Evolutionary conservation across 1,140 invertebrate species (phyloP), one percentile per base, ranked within the genome.

Genomic region (Eubasilissa regina): DNA sequence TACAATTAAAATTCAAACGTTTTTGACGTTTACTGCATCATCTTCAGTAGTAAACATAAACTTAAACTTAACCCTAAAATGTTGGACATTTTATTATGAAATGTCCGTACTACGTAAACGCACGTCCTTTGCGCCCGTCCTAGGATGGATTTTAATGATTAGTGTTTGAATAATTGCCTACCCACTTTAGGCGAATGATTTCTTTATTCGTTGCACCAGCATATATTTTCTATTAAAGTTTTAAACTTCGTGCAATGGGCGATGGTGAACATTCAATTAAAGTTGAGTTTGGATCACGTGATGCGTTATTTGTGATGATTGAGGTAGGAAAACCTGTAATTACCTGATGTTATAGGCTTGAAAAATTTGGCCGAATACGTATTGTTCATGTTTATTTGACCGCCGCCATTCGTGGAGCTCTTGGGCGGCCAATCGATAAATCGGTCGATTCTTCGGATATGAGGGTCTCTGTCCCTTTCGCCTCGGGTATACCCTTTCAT

Each of bases 381-480:
- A 79, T 78, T 82, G 56, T 80, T 82, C 81, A 80, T 80, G 48
- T 75, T 82, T 44, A 78, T 75, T 62, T 80, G 81, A 44, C 70
- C 62, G 12, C 44, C 75, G 45, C 55, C 25, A 17, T 58, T 43
- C 35, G 43, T 51, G 8, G 55, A 8, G 0, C 43, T 7, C 45
- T 79, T 83, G n/a, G 81, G 81, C 15, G 81, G 81, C 81, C 81
- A 83, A 25, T 82, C 78, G 56, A 82, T 82, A 47, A 53, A 21
- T 72, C 77, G 79, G 81, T 83, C 79, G 81, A 76, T 80, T 77
- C 81, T 79, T 80, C 79, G 77, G 43, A 78, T 62, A 56, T 60
- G 44, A n/a, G 77, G 78, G 51, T 83, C 79, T 48, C 47, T 70
- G 17, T 77, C 72, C 51, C 81, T 51, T 56, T 77, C 72, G 72